Base-by-base conservation (phyloP, 1,140 invertebrate genomes). In the Thaumetopoea pityocampa region DNA sequence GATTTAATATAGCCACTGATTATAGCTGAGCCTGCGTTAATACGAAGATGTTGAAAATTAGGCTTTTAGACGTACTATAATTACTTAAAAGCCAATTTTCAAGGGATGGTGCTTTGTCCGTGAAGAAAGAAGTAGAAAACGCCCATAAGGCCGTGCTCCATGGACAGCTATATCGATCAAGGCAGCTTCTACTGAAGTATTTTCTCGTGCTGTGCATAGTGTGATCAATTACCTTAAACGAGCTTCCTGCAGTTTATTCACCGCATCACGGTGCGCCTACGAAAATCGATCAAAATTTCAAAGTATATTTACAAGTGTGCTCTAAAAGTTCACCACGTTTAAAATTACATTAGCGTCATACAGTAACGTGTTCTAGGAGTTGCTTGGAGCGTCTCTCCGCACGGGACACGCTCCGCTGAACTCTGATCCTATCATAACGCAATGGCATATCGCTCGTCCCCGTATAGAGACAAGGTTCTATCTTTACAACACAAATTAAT, bases 401-500 rank as follows among this genome's bases (percentile, higher is more conserved):
- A 45, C 38, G 45, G 55, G 43, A 44, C 55, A 76, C 60, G 79
- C 73, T 70, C 50, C 57, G 52, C 35, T 69, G 73, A 77, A 71
- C 62, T 51, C 76, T 73, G 74, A 83, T 83, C 79, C 79, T 80
- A 83, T 82, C 78, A 82, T 79, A 80, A 79, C 68, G 76, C 74
- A 76, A 78, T 80, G 63, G 71, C 66, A 76, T 74, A 70, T 69
- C 62, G 56, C 47, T 38, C 38, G 33, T 23, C 26, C 29, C 32
- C 11, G 4, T 46, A 60, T 36, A 53, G 28, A 37, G 59, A 60
- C 49, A 66, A 43, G 38, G 61, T 64, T 37, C 28, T 28, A 59
- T 44, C 14, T 33, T 3, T 22, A 26, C 16, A 12, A 15, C 28
- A 15, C 23, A 16, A 8, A 20, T 4, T 5, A 14, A 58, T 38